These are phyloP conservation scores for Sialis fuliginosa DNA, from an alignment of 2,888 invertebrate species.

Conservation along the genomic window DNA sequence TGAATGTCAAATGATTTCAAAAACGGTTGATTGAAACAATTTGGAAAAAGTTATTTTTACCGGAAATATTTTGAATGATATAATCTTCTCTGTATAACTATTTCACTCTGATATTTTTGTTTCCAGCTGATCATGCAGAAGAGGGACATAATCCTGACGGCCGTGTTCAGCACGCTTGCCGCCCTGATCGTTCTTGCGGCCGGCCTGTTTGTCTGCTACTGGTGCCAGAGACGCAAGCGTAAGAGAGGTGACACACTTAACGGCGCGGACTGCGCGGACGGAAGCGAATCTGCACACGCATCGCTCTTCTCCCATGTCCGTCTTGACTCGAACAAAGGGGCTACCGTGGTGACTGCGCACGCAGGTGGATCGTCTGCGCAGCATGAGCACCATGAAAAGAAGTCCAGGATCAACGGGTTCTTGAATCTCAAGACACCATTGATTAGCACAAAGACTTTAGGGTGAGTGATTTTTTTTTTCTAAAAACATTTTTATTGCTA, in stretches of 20 bases:
- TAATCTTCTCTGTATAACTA: too few species aligned
- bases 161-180: constrained; percentile 42
- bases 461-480: constrained; percentile 35
- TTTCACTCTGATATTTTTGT: too few species aligned
- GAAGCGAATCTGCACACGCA: constrained; percentile 17
- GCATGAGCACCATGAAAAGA: constrained; percentile 28
- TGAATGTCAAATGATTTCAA: too few species aligned
- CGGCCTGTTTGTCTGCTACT: constrained; percentile 35
- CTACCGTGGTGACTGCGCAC: not conserved
- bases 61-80: too few species aligned
- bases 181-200: constrained; percentile 37
- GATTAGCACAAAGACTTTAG: constrained; percentile 54
- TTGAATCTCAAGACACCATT: constrained; percentile 53
- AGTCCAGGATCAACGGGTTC: constrained; percentile 42
- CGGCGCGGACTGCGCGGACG: constrained; percentile 37
- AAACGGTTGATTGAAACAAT: too few species aligned
- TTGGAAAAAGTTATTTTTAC: too few species aligned
- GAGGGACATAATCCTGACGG: constrained; percentile 43
- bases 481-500: too few species aligned
- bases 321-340: not conserved
- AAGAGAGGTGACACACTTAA: constrained; percentile 34
- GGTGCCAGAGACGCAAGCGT: constrained; percentile 33
- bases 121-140: constrained; percentile 49
- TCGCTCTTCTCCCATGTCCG: constrained; percentile 8
- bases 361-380: constrained; percentile 16